A percentile compares a stretch with the other conserved stretches of the same genome.
phyloP scores from a whole-genome alignment of 1,140 invertebrate species.

The Drosophila kurseongensis region DNA sequence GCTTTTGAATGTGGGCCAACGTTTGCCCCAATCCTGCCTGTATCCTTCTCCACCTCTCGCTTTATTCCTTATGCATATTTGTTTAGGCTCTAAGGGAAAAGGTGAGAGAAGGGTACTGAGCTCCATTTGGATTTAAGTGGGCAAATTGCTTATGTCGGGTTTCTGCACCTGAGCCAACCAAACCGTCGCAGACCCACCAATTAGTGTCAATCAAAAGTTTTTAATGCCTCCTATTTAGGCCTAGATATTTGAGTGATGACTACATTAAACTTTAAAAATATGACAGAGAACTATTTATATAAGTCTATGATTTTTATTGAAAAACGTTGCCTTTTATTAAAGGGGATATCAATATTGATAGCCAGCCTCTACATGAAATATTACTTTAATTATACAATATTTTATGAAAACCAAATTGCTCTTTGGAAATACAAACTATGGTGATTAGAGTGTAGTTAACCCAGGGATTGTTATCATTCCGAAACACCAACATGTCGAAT shows the following conservation, averaged over 20 bases:
- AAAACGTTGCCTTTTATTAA: too few species aligned
- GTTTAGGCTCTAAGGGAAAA: slow-evolving; percentile 10
- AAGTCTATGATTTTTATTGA: too few species aligned
- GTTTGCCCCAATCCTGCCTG: slow-evolving; percentile 16
- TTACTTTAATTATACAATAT: too few species aligned
- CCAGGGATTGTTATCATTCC: not conserved
- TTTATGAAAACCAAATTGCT: too few species aligned
- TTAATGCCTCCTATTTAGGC: slow-evolving; percentile 7
- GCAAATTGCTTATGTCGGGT: slow-evolving; percentile 25
- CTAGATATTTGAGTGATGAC: not conserved
- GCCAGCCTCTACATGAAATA: too few species aligned
- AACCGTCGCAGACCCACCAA: slow-evolving; percentile 27
- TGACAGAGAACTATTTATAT: too few species aligned
- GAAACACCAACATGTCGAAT: not conserved
- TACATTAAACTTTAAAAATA: not conserved
- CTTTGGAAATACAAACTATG: too few species aligned
- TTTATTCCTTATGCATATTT: slow-evolving; percentile 14
- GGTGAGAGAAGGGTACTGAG: not conserved
- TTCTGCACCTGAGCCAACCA: slow-evolving; percentile 16
- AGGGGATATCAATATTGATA: too few species aligned
- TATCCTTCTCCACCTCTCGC: not conserved
- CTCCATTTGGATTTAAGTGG: slow-evolving; percentile 31
- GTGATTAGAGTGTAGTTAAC: too few species aligned
- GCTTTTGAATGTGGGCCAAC: slow-evolving; percentile 20
- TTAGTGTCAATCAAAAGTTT: slow-evolving; percentile 62